These are phyloP conservation scores for Spinus pinus DNA, from an alignment of 2,797 vertebrate species.

Conservation along the genomic window DNA sequence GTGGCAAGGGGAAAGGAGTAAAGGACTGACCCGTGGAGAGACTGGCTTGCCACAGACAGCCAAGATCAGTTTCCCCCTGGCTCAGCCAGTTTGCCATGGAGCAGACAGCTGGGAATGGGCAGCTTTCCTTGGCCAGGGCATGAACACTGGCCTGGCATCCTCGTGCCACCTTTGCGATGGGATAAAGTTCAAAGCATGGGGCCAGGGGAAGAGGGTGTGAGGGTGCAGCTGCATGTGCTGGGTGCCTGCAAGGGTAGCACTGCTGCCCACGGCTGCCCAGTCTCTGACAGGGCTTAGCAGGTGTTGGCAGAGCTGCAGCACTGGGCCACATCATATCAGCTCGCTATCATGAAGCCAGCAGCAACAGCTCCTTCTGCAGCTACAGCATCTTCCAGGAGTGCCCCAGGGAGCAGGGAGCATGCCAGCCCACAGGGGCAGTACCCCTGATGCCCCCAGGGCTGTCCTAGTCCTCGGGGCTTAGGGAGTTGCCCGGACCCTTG, in stretches of 20 bases:
- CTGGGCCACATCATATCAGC: accelerated
- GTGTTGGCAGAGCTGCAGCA: background rate
- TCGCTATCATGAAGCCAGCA: accelerated
- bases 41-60: background rate
- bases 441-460: background rate
- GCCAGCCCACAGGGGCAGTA: background rate
- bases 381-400: background rate
- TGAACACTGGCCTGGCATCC: background rate
- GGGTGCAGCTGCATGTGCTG: accelerated
- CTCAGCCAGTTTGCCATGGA: background rate
- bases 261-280: background rate
- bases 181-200: accelerated
- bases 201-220: background rate
- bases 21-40: background rate
- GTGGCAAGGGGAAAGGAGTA: background rate
- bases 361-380: background rate
- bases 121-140: background rate
- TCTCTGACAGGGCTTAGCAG: background rate
- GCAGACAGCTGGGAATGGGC: background rate
- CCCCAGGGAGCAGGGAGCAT: background rate
- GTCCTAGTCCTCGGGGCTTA: accelerated
- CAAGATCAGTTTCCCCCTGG: accelerated
- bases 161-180: accelerated
- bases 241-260: background rate
- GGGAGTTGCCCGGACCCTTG: background rate